These are phyloP conservation scores for Prionace glauca DNA, from an alignment of 2,797 vertebrate species.

Conservation along the genomic window DNA sequence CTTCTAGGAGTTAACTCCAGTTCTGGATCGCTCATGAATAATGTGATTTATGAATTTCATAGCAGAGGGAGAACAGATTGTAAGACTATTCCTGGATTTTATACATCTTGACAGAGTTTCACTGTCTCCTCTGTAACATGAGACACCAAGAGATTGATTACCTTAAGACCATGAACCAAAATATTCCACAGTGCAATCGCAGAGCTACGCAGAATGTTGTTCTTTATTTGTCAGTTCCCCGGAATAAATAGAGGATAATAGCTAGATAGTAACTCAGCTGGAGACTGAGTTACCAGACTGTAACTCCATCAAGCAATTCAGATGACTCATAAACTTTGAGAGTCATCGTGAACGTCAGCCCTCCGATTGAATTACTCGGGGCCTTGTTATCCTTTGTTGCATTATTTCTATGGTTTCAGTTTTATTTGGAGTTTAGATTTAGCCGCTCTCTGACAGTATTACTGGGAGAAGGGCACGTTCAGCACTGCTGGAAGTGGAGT, in stretches of 20 bases:
- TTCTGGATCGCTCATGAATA: not conserved
- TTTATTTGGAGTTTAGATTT: not conserved
- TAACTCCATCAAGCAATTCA: not conserved
- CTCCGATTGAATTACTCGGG: not conserved
- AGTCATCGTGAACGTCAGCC: not conserved
- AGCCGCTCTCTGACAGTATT: not conserved
- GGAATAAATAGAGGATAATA: not conserved
- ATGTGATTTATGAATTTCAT: slow-evolving; percentile 20
- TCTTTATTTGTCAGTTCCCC: not conserved
- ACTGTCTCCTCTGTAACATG: slow-evolving; percentile 18
- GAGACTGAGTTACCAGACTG: not conserved
- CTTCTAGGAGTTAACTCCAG: not conserved
- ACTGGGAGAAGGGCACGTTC: not conserved
- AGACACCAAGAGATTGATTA: not conserved
- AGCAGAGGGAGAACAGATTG: not conserved
- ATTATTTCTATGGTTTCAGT: not conserved
- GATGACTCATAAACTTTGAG: slow-evolving; percentile 1
- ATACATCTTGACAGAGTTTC: not conserved
- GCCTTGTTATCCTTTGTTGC: not conserved
- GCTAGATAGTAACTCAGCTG: no score
- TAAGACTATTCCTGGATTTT: slow-evolving; percentile 7
- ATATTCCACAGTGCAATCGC: not conserved
- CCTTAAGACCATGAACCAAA: not conserved
- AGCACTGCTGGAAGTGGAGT: not conserved
- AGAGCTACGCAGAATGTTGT: not conserved